A percentile compares a stretch with the other conserved stretches of the same genome.
These are phyloP conservation scores for Crotalus horridus DNA, from an alignment of 2,113 vertebrate genomes.

Conservation along the genomic window DNA sequence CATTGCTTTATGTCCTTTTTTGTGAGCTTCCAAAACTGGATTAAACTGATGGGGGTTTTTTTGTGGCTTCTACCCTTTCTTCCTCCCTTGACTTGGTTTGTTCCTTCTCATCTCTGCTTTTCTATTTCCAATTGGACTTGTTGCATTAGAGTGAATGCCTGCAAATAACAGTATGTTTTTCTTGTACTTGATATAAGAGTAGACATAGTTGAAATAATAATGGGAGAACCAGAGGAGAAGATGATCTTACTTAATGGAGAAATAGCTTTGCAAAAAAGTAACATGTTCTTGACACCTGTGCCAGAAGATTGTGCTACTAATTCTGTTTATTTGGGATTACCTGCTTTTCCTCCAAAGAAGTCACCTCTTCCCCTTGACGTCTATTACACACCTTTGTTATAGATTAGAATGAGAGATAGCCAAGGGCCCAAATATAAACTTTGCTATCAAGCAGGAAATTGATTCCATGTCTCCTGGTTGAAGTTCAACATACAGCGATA, in stretches of 20 bases:
- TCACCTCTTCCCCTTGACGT: not conserved
- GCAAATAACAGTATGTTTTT: not conserved
- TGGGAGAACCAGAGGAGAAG: not conserved
- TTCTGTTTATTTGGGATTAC: not conserved
- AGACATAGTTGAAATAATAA: not conserved
- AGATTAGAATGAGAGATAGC: not conserved
- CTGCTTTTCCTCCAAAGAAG: not conserved
- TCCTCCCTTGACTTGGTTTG: not conserved
- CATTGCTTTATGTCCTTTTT: not conserved
- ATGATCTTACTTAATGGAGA: not conserved
- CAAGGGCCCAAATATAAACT: not conserved
- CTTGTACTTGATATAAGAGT: not conserved
- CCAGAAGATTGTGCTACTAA: not conserved
- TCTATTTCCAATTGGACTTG: not conserved
- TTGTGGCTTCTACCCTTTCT: not conserved
- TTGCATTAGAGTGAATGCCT: not conserved
- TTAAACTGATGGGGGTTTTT: not conserved
- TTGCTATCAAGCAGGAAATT: not conserved
- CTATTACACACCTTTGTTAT: not conserved
- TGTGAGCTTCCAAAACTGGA: not conserved
- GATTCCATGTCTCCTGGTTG: not conserved
- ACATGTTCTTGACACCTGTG: not conserved
- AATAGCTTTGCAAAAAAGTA: not conserved
- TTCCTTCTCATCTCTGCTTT: not conserved
- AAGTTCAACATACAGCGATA: not conserved